Percentiles rank a stretch among this genome's conserved stretches.
Conservation (phyloP, 2,888 invertebrate species). For the Diabrotica balteata region DNA sequence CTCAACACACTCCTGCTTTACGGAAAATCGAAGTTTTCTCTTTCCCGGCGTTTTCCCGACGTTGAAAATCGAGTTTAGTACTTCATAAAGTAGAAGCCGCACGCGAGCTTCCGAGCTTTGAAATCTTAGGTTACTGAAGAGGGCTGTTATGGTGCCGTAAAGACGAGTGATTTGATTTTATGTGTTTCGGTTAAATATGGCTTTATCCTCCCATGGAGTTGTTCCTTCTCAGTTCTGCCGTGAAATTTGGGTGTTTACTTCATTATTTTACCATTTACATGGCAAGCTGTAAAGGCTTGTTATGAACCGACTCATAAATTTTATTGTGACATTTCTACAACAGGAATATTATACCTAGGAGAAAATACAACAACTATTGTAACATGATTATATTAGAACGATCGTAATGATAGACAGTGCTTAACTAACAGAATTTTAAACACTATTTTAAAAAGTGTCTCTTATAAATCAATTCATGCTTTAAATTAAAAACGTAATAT, state of each 20-base stretch:
- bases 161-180: slow-evolving; percentile 62
- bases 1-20: slow-evolving; percentile 9
- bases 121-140: slow-evolving; percentile 60
- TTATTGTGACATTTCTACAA: too few species aligned
- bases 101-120: slow-evolving; percentile 60
- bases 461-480: too few species aligned
- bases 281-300: neutral
- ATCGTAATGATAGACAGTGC: too few species aligned
- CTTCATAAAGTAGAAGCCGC: slow-evolving; percentile 61
- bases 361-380: too few species aligned
- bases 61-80: slow-evolving; percentile 61
- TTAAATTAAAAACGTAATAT: too few species aligned
- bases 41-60: slow-evolving; percentile 37
- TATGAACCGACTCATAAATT: too few species aligned
- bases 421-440: too few species aligned
- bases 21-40: slow-evolving; percentile 26
- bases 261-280: slow-evolving; percentile 15
- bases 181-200: slow-evolving; percentile 61
- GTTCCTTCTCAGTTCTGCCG: slow-evolving; percentile 25
- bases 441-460: too few species aligned
- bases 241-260: slow-evolving; percentile 13
- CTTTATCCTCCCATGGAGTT: slow-evolving; percentile 50
- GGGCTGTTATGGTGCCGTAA: slow-evolving; percentile 61
- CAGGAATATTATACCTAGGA: too few species aligned
- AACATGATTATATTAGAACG: too few species aligned